These are phyloP conservation scores for Beaufortia kweichowensis DNA, from an alignment of 2,113 vertebrate genomes.

Conservation along the genomic window DNA sequence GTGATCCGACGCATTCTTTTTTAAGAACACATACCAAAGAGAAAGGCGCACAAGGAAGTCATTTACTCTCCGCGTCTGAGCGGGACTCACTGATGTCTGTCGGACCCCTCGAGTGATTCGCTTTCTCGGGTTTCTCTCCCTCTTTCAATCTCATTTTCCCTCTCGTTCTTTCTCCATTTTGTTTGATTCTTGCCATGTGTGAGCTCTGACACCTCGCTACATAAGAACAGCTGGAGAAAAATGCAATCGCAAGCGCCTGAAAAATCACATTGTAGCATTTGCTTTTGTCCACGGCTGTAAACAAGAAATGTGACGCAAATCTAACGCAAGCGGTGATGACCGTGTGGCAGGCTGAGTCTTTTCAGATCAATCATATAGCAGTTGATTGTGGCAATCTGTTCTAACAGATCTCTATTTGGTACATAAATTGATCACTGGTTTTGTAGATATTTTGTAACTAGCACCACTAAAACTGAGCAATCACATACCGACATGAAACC, in stretches of 20 bases:
- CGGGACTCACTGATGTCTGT: conserved; percentile 50
- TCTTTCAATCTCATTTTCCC: conserved; percentile 33
- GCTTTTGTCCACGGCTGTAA: not conserved
- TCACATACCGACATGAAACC: too few relatives aligned
- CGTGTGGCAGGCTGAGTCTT: conserved; percentile 34
- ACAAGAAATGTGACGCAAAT: not conserved
- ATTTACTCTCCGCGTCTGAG: conserved; percentile 53
- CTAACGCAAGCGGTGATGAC: conserved; percentile 27
- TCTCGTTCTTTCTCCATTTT: conserved; percentile 24
- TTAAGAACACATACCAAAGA: conserved; percentile 47
- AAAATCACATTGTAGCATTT: conserved; percentile 23
- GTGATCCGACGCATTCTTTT: conserved; percentile 53
- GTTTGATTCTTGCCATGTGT: conserved; percentile 29
- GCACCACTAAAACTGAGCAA: too few relatives aligned
- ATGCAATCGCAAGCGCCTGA: conserved; percentile 19
- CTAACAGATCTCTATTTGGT: too few relatives aligned
- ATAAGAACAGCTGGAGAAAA: conserved; percentile 44
- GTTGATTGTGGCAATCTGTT: not conserved
- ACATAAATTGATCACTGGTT: too few relatives aligned
- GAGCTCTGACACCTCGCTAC: conserved; percentile 50
- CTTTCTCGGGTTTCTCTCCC: conserved; percentile 46
- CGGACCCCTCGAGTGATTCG: conserved; percentile 51
- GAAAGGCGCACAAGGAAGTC: conserved; percentile 56
- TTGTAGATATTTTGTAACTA: too few relatives aligned
- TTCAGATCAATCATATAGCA: not conserved